Conservation (phyloP, 2,113 vertebrate species). For the Platanista minor region DNA sequence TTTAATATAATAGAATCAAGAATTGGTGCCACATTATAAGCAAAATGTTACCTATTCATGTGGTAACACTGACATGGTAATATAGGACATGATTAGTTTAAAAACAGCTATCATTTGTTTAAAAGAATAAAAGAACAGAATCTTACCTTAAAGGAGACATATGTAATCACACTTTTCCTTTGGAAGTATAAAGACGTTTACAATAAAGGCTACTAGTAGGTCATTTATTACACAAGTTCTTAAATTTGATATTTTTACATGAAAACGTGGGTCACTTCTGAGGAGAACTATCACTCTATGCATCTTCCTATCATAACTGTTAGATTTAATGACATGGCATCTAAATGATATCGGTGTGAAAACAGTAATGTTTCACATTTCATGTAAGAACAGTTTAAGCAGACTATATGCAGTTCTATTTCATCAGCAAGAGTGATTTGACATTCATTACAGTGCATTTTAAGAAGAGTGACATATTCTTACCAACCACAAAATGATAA, state of each 20-base stretch:
- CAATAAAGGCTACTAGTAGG: background rate
- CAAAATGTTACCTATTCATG: background rate
- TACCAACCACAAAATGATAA: background rate
- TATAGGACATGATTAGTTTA: background rate
- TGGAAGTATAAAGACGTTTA: background rate
- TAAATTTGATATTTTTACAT: background rate
- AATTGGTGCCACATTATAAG: background rate
- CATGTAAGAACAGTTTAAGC: background rate
- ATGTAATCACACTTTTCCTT: background rate
- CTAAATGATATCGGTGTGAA: background rate
- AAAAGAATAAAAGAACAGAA: background rate
- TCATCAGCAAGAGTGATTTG: background rate
- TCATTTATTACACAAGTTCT: background rate
- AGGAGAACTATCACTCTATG: background rate
- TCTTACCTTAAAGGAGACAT: background rate
- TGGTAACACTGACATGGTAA: background rate
- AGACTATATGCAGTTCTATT: background rate
- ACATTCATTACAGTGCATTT: background rate
- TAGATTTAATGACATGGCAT: background rate
- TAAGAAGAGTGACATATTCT: background rate
- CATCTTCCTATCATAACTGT: background rate
- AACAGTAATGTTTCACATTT: background rate
- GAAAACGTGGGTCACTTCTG: background rate
- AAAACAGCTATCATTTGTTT: background rate
- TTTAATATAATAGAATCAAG: background rate